Percentiles rank a stretch among this genome's conserved stretches.
Evolutionary conservation across 2,113 vertebrate genomes (phyloP).

Genomic region (Antigone vipio): DNA sequence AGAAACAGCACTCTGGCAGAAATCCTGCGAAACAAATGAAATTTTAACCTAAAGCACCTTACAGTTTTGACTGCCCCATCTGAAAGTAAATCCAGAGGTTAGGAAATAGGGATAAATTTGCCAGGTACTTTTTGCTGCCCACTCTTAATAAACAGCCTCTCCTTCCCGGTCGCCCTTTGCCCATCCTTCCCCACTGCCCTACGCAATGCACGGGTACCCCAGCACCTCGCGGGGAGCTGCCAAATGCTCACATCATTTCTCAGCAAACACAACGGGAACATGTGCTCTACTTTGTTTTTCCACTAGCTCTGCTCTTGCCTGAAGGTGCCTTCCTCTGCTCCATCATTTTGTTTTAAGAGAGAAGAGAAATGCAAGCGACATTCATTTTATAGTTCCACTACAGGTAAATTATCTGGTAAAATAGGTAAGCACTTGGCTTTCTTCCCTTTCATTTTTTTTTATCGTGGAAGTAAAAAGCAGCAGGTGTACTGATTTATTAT

Average conservation of each 20-base stretch:
- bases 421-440: background rate
- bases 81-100: background rate
- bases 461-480: background rate
- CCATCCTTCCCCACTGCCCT: background rate
- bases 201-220: background rate
- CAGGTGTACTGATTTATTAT: background rate
- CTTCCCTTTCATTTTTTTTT: background rate
- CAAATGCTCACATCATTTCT: background rate
- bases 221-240: background rate
- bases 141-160: background rate
- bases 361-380: background rate
- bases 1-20: background rate
- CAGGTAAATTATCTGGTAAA: conserved; percentile 13
- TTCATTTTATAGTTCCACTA: background rate
- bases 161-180: background rate
- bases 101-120: background rate
- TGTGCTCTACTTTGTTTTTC: background rate
- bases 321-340: conserved; percentile 29
- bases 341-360: background rate
- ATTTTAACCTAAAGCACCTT: background rate
- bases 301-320: conserved; percentile 3
- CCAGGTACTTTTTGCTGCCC: background rate
- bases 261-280: background rate
- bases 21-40: background rate
- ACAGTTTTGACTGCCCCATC: background rate